These are phyloP conservation scores for Phyllostomus hastatus DNA, from an alignment of 2,113 vertebrate genomes.

Conservation along the genomic window DNA sequence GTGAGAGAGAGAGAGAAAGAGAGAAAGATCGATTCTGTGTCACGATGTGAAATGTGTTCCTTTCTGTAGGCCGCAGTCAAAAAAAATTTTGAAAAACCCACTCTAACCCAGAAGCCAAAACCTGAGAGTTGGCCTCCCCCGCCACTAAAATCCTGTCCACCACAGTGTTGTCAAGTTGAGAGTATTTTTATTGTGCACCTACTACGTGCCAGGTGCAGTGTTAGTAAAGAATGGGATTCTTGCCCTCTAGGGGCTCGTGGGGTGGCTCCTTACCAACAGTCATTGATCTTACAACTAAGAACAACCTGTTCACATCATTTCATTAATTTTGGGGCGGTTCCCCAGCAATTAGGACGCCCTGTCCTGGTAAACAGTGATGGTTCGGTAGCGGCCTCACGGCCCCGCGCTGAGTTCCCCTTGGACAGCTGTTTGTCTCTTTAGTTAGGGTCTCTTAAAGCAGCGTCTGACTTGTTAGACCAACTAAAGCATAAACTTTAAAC, in stretches of 20 bases:
- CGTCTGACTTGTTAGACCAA: neutral
- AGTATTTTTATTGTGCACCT: neutral
- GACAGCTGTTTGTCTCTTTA: neutral
- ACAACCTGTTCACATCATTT: neutral
- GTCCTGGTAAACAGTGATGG: neutral
- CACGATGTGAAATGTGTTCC: neutral
- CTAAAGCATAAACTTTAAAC: neutral
- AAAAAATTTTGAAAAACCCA: neutral
- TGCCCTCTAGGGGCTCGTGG: neutral
- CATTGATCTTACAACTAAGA: neutral
- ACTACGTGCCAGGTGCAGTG: neutral
- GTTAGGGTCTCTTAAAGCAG: neutral
- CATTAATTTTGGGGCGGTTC: neutral
- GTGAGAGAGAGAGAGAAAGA: no score
- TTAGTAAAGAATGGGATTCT: neutral
- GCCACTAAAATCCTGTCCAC: neutral
- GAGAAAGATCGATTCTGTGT: neutral
- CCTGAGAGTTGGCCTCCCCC: neutral
- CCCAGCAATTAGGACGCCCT: neutral
- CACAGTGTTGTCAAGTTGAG: neutral
- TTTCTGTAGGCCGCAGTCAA: neutral
- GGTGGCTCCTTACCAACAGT: neutral
- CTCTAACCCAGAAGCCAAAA: neutral
- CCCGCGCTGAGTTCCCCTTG: neutral
- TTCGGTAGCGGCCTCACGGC: neutral